A percentile compares a stretch with the other conserved stretches of the same genome.
Conservation (phyloP, 2,113 vertebrate genomes). For the Carassius auratus region DNA sequence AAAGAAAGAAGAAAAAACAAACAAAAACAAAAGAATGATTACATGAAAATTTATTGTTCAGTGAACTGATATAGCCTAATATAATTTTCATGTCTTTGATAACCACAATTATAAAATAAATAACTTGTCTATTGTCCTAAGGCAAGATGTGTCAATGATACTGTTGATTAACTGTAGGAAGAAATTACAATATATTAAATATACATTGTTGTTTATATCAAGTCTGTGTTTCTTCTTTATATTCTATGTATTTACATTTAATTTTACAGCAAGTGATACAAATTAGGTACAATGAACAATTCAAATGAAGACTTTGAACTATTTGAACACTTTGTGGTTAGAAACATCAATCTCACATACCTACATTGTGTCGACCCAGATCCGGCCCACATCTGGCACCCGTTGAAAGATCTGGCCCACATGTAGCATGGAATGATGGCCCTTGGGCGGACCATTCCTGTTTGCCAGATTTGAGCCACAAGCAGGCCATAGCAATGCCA, state of each 20-base stretch:
- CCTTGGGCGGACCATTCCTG: too few relatives aligned
- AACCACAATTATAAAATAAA: not conserved
- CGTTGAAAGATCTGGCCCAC: too few relatives aligned
- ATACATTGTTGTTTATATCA: constrained; percentile 37
- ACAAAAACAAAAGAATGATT: not conserved
- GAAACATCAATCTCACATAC: too few relatives aligned
- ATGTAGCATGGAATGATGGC: too few relatives aligned
- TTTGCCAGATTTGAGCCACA: too few relatives aligned
- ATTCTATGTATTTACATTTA: constrained; percentile 7
- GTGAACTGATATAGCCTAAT: constrained; percentile 8
- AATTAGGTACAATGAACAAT: not conserved
- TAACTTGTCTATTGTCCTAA: constrained; percentile 10
- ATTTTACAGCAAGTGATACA: not conserved
- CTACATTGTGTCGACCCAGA: too few relatives aligned
- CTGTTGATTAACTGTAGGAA: constrained; percentile 12
- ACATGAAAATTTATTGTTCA: not conserved
- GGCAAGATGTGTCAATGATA: constrained; percentile 9
- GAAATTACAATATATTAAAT: constrained; percentile 47
- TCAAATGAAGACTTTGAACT: too few relatives aligned
- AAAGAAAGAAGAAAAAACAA: not conserved
- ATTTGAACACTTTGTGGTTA: too few relatives aligned
- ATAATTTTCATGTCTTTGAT: not conserved
- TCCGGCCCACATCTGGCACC: too few relatives aligned
- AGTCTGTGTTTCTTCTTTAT: constrained; percentile 32
- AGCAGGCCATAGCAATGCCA: too few relatives aligned